These are phyloP conservation scores for Peromyscus melanophrys DNA, from an alignment of 2,797 vertebrate species.

Conservation along the genomic window DNA sequence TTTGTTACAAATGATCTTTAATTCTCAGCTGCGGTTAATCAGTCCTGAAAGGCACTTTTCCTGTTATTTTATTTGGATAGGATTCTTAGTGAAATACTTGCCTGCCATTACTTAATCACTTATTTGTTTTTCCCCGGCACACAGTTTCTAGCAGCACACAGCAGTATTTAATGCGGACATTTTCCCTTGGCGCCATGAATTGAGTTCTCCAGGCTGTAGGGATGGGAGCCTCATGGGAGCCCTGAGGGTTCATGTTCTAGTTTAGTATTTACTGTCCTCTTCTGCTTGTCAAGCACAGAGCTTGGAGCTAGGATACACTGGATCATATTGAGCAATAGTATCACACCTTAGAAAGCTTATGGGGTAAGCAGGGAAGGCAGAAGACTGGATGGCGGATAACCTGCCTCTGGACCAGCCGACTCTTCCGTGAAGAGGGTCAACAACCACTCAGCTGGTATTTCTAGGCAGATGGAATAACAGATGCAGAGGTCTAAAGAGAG, in stretches of 20 bases:
- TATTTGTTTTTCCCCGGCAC: constrained; percentile 89
- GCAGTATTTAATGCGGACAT: constrained; percentile 75
- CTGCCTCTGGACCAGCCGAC: neutral
- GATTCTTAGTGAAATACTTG: constrained; percentile 88
- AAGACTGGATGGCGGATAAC: neutral
- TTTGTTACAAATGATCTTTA: constrained; percentile 89
- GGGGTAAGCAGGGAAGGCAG: neutral
- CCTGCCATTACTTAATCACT: constrained; percentile 89
- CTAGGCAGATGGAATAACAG: neutral
- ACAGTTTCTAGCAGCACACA: constrained; percentile 80
- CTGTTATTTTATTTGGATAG: constrained; percentile 88
- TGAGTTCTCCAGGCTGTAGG: constrained; percentile 64
- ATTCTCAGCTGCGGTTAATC: constrained; percentile 87
- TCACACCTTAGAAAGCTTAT: neutral
- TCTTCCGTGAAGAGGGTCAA: neutral
- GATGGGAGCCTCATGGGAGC: neutral
- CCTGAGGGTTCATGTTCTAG: neutral
- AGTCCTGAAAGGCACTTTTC: constrained; percentile 85
- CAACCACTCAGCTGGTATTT: neutral
- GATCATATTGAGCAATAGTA: neutral
- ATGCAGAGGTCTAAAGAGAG: neutral
- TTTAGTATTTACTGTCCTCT: neutral
- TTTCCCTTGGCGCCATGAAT: constrained; percentile 82
- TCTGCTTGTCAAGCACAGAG: neutral
- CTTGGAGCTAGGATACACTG: rapidly evolving